Evolutionary conservation across 2,797 vertebrate genomes (phyloP), one percentile per base, ranked within the genome.

Genomic region (Dendrocincla fuliginosa): DNA sequence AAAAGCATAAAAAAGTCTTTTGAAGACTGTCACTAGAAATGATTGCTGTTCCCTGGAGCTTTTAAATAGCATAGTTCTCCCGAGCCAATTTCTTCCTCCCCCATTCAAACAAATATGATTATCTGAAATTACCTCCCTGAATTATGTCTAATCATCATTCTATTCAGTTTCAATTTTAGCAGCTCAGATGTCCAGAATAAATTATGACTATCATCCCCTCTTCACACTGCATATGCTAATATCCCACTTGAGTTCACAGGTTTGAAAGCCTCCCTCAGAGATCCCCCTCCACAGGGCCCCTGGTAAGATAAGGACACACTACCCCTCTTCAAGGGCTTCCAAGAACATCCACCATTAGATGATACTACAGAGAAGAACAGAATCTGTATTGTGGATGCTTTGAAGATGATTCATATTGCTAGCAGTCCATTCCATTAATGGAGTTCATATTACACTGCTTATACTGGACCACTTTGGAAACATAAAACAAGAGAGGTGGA

Each of bases 131-230:
- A 94, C 68, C 91, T 81, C 79, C 88, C 90, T 70, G 90, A 95
- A 95, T 95, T 95, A 93, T 57, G 55, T 75, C 79, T 93, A 94
- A 95, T 96, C 93, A 90, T 83, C 64, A 77, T 87, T 93, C 95
- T 87, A 83, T 87, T 96, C 95, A 89, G 93, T 82, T 95, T 84
- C 93, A 91, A 75, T 92, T 94, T 95, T 76, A 91, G 92, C 91
- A 87, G 91, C 95, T 96, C 95, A 86, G 87, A 96, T 79, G 92
- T 96, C 95, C 76, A 88, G 95, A 94, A 96, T 92, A 94, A 96
- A 97, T 93, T 84, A 90, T 39, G 57, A 81, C 47, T 80, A 33
- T 67, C 59, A 55, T 42, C 46, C 59, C 53, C 41, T 65, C 60
- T 91, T 95, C 93, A 79, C 89, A 60, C 60, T 81, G 86, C 86